These are phyloP conservation scores for Achroia grisella DNA, from an alignment of 1,140 invertebrate genomes.

Conservation along the genomic window DNA sequence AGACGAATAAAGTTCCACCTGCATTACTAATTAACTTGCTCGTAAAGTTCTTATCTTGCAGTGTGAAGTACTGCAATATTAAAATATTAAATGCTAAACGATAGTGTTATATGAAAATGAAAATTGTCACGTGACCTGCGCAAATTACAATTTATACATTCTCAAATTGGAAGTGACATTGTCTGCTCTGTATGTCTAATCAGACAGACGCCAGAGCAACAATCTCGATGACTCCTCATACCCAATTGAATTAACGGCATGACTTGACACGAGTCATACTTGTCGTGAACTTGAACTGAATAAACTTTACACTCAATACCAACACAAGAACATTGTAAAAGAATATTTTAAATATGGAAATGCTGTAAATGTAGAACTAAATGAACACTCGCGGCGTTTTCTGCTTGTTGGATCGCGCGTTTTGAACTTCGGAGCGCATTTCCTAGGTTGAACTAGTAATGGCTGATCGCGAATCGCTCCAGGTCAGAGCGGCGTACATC, in stretches of 20 bases:
- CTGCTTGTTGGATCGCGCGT: background rate
- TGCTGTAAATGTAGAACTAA: no score
- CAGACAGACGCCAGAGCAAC: constrained; percentile 17
- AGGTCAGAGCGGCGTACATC: constrained; percentile 33
- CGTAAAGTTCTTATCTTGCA: no score
- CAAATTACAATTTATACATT: constrained; percentile 33
- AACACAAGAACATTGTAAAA: no score
- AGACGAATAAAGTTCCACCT: constrained; percentile 27
- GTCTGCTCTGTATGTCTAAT: constrained; percentile 13
- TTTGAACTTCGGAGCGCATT: background rate
- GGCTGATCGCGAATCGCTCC: constrained; percentile 12
- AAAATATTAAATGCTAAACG: background rate
- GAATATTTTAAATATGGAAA: no score
- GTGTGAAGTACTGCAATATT: no score
- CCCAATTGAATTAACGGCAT: constrained; percentile 7
- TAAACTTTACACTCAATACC: no score
- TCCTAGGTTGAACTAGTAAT: constrained; percentile 9
- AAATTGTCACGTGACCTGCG: constrained; percentile 20
- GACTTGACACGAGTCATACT: background rate
- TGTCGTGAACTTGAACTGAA: no score
- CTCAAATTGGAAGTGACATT: constrained; percentile 33
- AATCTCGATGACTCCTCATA: constrained; percentile 17
- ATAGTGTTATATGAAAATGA: constrained; percentile 20
- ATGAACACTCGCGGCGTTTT: background rate
- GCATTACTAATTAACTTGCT: no score